Evolutionary conservation across 2,113 vertebrate genomes (phyloP).

Genomic region (Engystomops pustulosus): DNA sequence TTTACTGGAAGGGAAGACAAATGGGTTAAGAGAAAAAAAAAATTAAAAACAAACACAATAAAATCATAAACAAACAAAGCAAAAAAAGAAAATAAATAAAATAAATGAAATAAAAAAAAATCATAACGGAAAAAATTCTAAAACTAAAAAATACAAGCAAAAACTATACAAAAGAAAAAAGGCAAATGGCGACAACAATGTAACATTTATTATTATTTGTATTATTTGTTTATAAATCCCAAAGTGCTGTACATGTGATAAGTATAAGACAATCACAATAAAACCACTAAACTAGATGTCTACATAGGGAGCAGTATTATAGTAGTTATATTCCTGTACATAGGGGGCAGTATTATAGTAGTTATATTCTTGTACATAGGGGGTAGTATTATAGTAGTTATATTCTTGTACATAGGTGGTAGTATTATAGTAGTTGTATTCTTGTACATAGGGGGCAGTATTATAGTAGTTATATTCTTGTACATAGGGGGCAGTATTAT

Average conservation of each 20-base stretch:
- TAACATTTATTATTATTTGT: no score
- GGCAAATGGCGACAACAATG: no score
- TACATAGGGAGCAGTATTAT: no score
- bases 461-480: no score
- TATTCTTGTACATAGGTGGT: neutral
- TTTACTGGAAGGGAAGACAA: neutral
- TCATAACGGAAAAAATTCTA: neutral
- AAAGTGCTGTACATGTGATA: no score
- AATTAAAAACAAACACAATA: neutral
- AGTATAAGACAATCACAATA: neutral
- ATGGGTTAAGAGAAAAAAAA: neutral
- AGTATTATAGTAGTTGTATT: no score
- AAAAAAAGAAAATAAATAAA: neutral
- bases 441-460: no score
- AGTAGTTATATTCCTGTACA: neutral
- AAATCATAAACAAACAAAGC: neutral
- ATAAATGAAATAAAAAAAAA: neutral
- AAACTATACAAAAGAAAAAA: no score
- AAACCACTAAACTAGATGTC: neutral
- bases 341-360: neutral
- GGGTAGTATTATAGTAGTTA: neutral
- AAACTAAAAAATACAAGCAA: neutral
- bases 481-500: neutral
- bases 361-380: conserved; percentile 1
- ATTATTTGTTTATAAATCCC: no score